Evolutionary conservation across 2,113 vertebrate species (phyloP), one percentile per base, ranked within the genome.

Genomic region (Nothocercus julius): DNA sequence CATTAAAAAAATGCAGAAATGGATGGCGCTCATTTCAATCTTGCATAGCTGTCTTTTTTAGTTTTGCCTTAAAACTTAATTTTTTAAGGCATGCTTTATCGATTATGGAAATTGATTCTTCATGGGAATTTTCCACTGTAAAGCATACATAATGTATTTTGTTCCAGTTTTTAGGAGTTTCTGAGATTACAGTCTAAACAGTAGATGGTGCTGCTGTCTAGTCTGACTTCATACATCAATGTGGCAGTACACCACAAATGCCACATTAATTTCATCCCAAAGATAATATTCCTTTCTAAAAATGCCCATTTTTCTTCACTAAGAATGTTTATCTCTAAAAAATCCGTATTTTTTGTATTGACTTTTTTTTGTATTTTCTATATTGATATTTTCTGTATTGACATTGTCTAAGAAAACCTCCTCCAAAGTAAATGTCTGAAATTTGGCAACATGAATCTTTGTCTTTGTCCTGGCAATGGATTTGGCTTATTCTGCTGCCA

Each of bases 401-500:
- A 86, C 61, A 40, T 84, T 86, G 69, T 67, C 80, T 93, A 45
- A 72, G 59, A 94, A 82, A 93, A 93, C 63, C 3, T 2, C 64
- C 51, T 90, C 64, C 67, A 68, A 96, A 58, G 73, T 86, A 45
- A 92, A 61, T 44, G 79, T 61, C 5, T 87, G 73, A 78, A 83
- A 34, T 68, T 81, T 93, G 42, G 69, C 90, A 82, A 68, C 83
- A 95, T 32, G 18, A 92, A 11, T 64, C 54, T 92, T 69, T 93
- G 18, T 64, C 54, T 92, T 69, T 93, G 18, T 84, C 56, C 76
- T 95, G 85, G 80, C 82, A 90, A 20, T 0, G 0, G 5, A 54
- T 32, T 83, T 79, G 69, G 72, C 40, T 91, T 28, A 61, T 67
- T 96, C 59, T 67, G 20, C 64, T 94, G 95, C 90, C 93, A 96